Base-by-base conservation (phyloP, 2,888 invertebrate species). In the Scaptomyza caliginosa region DNA sequence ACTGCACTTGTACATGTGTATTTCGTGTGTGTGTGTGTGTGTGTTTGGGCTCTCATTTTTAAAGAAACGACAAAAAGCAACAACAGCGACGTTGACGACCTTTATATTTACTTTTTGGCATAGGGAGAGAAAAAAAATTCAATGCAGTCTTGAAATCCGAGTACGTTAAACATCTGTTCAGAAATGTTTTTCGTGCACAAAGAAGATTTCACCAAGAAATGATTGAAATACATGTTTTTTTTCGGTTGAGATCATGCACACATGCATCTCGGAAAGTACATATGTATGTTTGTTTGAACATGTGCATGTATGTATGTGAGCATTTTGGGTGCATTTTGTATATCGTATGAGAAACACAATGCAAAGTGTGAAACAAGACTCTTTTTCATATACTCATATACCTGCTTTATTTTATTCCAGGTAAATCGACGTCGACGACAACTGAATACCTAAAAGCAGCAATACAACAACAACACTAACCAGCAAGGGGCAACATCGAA, bases 361-460 rank as follows among this genome's bases (percentile, higher is more conserved):
- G 73, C 66, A 66, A 87, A 79, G 79, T 82, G 87, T 86, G 78
- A 85, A 87, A 83, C 79, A 79, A 87, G 86, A 87, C 68, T 85
- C 85, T 87, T 87, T 73, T 75, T 72, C 68, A 56, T 39, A 74
- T 74, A 87, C 36, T 49, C 26, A 50, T 74, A 72, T 87, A 87
- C 86, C 83, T 83, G 88, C 79, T 68, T 87, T 81, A 74, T 85
- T 83, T 83, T 72, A 82, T 83, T 83, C 83, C 83, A 83, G 83
- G 83, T 87, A 87, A 86, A 83, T 78, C 78, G 77, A 67, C 82
- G 71, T 67, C 74, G 71, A 74, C 87, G 65, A 82, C 78, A 77
- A 67, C 69, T 60, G 79, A 77, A 78, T 82, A 82, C 85, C 85
- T 75, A 81, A 81, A 85, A 85, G 77, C 84, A 66, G 48, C 62